Evolutionary conservation across 2,113 vertebrate species (phyloP).

Genomic region (Cryptomyrus ogoouensis): DNA sequence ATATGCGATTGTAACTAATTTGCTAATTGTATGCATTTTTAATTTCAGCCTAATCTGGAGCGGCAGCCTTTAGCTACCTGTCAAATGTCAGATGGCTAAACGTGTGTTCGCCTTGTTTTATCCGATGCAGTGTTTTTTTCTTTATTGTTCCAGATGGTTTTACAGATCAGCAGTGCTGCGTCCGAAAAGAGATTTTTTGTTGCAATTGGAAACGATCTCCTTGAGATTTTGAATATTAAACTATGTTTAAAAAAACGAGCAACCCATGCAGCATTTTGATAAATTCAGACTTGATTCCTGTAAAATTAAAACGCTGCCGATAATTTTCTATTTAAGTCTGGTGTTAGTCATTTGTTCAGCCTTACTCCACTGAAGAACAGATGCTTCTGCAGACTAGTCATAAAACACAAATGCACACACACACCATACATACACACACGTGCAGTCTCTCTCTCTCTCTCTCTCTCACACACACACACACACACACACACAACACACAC

Average conservation of each 20-base stretch:
- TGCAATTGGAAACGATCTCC: background rate
- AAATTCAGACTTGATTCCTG: background rate
- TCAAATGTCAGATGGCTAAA: background rate
- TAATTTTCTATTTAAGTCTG: background rate
- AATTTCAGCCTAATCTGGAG: background rate
- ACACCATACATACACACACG: background rate
- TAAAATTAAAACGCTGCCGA: background rate
- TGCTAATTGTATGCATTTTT: constrained; percentile 8
- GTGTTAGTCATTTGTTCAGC: background rate
- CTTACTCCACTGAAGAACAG: background rate
- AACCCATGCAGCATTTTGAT: background rate
- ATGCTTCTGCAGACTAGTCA: background rate
- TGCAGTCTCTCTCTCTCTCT: background rate
- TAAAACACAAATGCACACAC: background rate
- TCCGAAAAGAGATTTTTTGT: background rate
- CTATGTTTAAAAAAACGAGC: background rate
- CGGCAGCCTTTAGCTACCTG: background rate
- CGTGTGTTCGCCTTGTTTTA: background rate
- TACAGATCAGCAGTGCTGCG: background rate
- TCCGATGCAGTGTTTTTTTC: background rate
- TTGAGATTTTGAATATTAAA: background rate
- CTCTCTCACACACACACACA: too few species aligned
- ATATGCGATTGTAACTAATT: background rate
- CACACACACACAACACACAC: too few species aligned
- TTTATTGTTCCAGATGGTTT: background rate